Evolutionary conservation across 1,140 invertebrate species (phyloP).

Genomic region (Heliconius hermathena): DNA sequence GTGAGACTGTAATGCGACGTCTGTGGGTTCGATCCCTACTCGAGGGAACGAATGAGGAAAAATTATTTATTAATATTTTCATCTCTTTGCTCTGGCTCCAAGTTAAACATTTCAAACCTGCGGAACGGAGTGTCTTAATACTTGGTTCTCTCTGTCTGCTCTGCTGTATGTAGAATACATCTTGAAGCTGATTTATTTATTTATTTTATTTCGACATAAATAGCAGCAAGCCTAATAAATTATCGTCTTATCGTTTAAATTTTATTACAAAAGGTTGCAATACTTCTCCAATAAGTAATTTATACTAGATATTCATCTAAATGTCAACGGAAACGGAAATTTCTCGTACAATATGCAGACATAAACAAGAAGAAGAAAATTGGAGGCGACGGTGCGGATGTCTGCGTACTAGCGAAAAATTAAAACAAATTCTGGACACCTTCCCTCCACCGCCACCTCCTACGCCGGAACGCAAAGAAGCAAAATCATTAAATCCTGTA

Average conservation of each 20-base stretch:
- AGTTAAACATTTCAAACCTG: too few relatives aligned
- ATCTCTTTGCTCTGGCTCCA: too few relatives aligned
- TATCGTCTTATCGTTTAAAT: not conserved
- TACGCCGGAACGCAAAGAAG: slow-evolving; percentile 15
- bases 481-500: not conserved
- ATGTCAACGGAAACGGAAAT: slow-evolving; percentile 18
- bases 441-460: slow-evolving; percentile 60
- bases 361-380: slow-evolving; percentile 31
- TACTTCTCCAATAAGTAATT: not conserved
- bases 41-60: too few relatives aligned
- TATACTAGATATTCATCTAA: not conserved
- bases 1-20: too few relatives aligned
- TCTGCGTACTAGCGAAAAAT: slow-evolving; percentile 63
- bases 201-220: too few relatives aligned
- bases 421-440: slow-evolving; percentile 52
- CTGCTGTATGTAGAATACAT: too few relatives aligned
- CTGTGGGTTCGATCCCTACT: too few relatives aligned
- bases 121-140: too few relatives aligned
- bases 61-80: too few relatives aligned
- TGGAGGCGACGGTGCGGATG: slow-evolving; percentile 61
- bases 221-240: too few relatives aligned
- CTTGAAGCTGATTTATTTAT: too few relatives aligned
- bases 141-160: too few relatives aligned
- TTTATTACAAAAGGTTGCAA: not conserved
- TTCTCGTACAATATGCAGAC: slow-evolving; percentile 13